These are phyloP conservation scores for Chaetodon trifasciatus DNA, from an alignment of 2,797 vertebrate genomes.

Conservation along the genomic window DNA sequence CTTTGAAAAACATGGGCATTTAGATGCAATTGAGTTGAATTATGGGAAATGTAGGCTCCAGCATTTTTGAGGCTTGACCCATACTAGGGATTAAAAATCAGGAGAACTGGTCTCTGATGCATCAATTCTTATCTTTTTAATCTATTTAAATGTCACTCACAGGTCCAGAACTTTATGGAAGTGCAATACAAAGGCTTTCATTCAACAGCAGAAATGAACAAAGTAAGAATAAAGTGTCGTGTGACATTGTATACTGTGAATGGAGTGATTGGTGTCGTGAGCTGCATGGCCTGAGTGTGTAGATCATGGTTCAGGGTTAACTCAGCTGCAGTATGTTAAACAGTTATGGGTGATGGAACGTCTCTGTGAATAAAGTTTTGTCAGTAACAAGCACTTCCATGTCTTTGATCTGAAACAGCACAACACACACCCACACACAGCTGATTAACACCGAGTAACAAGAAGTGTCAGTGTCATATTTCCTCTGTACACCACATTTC, in stretches of 20 bases:
- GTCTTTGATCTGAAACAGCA: slow-evolving; percentile 7
- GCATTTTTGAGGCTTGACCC: no score
- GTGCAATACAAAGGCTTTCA: neutral
- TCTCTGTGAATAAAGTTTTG: neutral
- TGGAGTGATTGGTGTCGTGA: neutral
- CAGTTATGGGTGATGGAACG: neutral
- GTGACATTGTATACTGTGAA: neutral
- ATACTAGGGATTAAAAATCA: neutral
- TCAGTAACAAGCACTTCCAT: neutral
- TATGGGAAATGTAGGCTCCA: neutral
- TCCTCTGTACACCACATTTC: slow-evolving; percentile 22
- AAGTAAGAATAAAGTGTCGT: neutral
- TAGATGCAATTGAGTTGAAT: neutral
- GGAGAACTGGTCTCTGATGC: neutral
- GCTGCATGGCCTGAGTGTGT: neutral
- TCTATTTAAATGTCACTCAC: neutral
- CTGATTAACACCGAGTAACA: neutral
- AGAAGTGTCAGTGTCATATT: slow-evolving; percentile 11
- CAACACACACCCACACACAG: neutral
- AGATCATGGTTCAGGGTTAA: no score
- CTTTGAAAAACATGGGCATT: no score
- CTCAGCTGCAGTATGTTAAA: neutral
- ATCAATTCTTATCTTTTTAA: neutral
- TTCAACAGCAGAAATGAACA: neutral
- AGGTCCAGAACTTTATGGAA: neutral